Evolutionary conservation across 2,113 vertebrate genomes (phyloP), one percentile per base, ranked within the genome.

Genomic region (Aepyceros melampus): DNA sequence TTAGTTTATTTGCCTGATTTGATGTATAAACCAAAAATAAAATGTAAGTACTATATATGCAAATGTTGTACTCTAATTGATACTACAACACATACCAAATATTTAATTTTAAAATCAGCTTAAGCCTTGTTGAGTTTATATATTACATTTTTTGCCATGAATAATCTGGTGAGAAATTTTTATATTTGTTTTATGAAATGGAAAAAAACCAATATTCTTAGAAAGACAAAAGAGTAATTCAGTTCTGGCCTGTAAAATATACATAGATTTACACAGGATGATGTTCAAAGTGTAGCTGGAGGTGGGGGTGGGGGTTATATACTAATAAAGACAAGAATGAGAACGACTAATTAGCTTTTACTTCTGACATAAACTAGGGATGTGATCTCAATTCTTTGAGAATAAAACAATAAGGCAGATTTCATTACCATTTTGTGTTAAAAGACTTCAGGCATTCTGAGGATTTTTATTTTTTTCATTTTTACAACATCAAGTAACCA

Each of bases 381-480:
- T 58, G 43, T 58, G 91, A 91, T 62, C 33, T 92, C 78, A 97
- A 45, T 71, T 89, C n/a, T 93, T 51, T 83, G 23, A 95, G 43
- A 45, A 93, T 62, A 81, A 96, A 97, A 87, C 31, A 47, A 78
- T 85, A 92, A 67, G 49, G 84, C 78, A 78, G 82, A 25, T 95
- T 92, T 87, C 89, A 96, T 95, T 78, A 33, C n/a, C 40, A 29
- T 97, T 97, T 97, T 96, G 74, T 58, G 67, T 15, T 82, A 86
- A 97, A 95, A 97, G 79, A 96, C 49, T 95, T 94, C 62, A 95
- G 56, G 83, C 93, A 94, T 93, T 94, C 7, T 89, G 23, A 96
- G 40, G 89, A 94, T 91, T 93, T 97, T 93, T 85, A 62, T 49
- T 96, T 82, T 82, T 96, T 64, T 71, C 13, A 23, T 87, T 56